These are phyloP conservation scores for Pinctada fucata DNA, from an alignment of 2,888 invertebrate species.

Conservation along the genomic window DNA sequence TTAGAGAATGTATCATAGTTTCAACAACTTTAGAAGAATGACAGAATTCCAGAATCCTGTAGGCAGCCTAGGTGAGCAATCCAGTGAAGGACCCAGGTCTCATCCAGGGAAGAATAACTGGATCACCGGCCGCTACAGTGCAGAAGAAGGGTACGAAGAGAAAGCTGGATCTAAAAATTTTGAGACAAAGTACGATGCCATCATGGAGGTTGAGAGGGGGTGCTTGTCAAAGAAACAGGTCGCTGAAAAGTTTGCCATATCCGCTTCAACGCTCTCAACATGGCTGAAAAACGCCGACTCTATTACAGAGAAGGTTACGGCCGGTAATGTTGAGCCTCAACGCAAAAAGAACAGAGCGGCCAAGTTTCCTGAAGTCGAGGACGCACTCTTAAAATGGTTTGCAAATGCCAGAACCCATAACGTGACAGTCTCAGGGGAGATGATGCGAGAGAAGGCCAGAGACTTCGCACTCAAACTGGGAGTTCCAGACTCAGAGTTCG, in stretches of 20 bases:
- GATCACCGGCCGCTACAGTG: constrained; percentile 2
- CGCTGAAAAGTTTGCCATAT: constrained; percentile 37
- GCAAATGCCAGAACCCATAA: constrained; percentile 35
- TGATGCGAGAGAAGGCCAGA: constrained; percentile 23
- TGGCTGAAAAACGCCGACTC: constrained; percentile 42
- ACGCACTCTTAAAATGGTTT: constrained; percentile 36
- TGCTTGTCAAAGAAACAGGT: constrained; percentile 41
- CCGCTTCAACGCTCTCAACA: constrained; percentile 42
- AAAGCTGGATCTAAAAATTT: constrained; percentile 26
- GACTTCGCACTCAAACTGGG: constrained; percentile 24
- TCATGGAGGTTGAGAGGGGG: constrained; percentile 42
- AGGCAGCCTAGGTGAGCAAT: not conserved
- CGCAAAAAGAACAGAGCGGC: constrained; percentile 34
- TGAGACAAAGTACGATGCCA: constrained; percentile 39
- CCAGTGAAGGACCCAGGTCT: not conserved
- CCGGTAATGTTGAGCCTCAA: constrained; percentile 22
- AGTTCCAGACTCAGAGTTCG: constrained; percentile 12
- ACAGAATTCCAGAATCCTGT: not conserved
- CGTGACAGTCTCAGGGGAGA: constrained; percentile 28
- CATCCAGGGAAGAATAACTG: constrained; percentile 6
- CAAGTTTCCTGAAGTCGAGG: constrained; percentile 37
- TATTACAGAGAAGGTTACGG: constrained; percentile 33
- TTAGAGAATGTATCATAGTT: not conserved
- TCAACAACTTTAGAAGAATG: not conserved
- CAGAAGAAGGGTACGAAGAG: constrained; percentile 17